These are phyloP conservation scores for Athalia circularis DNA, from an alignment of 2,888 invertebrate species.

Conservation along the genomic window DNA sequence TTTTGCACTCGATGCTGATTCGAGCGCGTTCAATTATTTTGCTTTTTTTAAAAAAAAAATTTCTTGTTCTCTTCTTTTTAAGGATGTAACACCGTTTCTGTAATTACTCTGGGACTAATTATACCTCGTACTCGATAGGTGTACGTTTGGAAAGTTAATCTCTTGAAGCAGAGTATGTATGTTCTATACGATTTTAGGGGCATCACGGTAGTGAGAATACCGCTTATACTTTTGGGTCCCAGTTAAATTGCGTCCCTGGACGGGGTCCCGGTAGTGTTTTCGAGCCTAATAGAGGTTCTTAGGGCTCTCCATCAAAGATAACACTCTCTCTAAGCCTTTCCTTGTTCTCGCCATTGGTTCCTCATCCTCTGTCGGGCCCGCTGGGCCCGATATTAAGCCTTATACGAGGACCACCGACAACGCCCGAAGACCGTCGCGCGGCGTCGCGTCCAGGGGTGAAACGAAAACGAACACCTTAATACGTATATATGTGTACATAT, in stretches of 20 bases:
- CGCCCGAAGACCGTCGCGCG: constrained; percentile 27
- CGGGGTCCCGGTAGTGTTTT: constrained; percentile 62
- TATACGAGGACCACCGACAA: constrained; percentile 43
- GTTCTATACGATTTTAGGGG: too few relatives aligned
- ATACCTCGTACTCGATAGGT: too few relatives aligned
- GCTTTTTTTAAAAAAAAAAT: too few relatives aligned
- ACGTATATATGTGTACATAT: background rate
- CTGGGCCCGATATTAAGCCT: constrained; percentile 38
- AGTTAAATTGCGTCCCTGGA: constrained; percentile 62
- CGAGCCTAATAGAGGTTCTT: constrained; percentile 65
- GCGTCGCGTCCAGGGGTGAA: constrained; percentile 6
- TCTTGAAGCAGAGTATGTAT: too few relatives aligned
- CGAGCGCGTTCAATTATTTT: too few relatives aligned
- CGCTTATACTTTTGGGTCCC: constrained; percentile 18
- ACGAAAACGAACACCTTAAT: background rate
- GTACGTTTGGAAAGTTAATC: too few relatives aligned
- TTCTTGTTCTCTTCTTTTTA: too few relatives aligned
- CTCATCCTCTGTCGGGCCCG: constrained; percentile 43
- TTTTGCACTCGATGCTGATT: too few relatives aligned
- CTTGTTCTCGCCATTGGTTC: constrained; percentile 46
- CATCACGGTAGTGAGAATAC: background rate
- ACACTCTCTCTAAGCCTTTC: constrained; percentile 56
- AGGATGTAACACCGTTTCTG: too few relatives aligned
- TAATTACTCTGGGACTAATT: too few relatives aligned
- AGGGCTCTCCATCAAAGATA: constrained; percentile 66